Base-by-base conservation (phyloP, 2,113 vertebrate species). In the Festucalex cinctus region DNA sequence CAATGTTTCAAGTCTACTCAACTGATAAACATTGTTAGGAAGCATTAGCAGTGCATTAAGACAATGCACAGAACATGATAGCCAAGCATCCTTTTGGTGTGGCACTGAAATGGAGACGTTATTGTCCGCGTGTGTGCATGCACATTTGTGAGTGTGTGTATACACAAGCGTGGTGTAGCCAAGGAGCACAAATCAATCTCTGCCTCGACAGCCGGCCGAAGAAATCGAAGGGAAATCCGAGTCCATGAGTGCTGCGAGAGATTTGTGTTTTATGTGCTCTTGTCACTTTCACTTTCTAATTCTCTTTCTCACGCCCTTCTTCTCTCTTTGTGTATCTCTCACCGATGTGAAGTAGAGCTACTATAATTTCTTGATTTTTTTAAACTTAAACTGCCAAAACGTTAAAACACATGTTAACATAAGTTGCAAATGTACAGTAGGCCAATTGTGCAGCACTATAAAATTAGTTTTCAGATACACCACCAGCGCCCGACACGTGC, bases 21-120 rank as follows among this genome's bases (percentile, higher is more conserved):
- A 41, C 78, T 68, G 6, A 80, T 77, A 82, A 86, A 84, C 72
- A 83, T 79, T 83, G 79, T 87, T 85, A 85, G 80, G 20, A 71
- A 73, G 71, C 82, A 87, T 88, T 88, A 87, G 87, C 48, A 68
- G 74, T 76, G 26, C 80, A 83, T 87, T 88, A 83, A 43, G 74
- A 78, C 79, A 63, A 81, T 65, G 53, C 51, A 73, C 68, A 76
- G 63, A 70, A 69, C 74, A 69, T 69, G 64, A 84, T 79, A 67
- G 54, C 54, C 36, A 48, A 62, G 63, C 65, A 65, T 13, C 3
- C 61, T 28, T 51, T 71, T 54, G 37, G 9, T 28, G 48, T 68
- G 70, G 62, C 53, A 24, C 3, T 68, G 61, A 67, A 68, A 66
- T 19, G 68, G 46, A 79, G 70, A 67, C 69, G 54, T 13, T n/a